phyloP scores from a whole-genome alignment of 2,113 vertebrate genomes.

The Pygoscelis antarcticus region DNA sequence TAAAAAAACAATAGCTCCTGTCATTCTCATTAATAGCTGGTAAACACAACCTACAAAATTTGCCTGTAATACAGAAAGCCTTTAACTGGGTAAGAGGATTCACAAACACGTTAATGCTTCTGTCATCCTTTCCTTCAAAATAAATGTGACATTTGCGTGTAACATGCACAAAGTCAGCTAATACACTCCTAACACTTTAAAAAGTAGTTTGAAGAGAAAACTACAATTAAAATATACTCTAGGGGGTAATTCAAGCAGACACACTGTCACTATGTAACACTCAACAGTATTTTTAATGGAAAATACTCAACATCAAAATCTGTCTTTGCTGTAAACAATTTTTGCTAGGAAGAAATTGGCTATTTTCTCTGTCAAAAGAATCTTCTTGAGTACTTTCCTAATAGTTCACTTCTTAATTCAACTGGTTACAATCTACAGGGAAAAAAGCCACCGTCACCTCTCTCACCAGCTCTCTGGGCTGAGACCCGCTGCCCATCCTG shows the following conservation, averaged over 20 bases:
- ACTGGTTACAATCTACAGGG: background rate
- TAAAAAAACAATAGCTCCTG: background rate
- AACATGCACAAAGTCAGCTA: background rate
- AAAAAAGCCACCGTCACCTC: rapidly evolving
- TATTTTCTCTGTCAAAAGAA: background rate
- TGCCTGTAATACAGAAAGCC: background rate
- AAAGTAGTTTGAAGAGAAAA: background rate
- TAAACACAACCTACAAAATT: background rate
- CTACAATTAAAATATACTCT: background rate
- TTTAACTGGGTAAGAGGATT: background rate
- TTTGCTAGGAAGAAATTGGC: background rate
- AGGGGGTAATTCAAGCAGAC: background rate
- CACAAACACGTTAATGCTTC: background rate
- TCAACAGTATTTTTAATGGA: background rate
- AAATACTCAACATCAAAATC: background rate
- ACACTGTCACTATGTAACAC: background rate
- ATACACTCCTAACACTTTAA: background rate
- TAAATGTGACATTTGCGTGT: background rate
- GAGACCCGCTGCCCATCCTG: rapidly evolving
- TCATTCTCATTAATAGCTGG: background rate
- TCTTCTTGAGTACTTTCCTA: background rate
- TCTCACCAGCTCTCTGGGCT: background rate
- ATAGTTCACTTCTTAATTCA: background rate
- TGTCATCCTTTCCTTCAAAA: background rate
- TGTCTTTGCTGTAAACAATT: background rate